phyloP scores from a whole-genome alignment of 1,140 invertebrate species.

The Anastrepha obliqua region DNA sequence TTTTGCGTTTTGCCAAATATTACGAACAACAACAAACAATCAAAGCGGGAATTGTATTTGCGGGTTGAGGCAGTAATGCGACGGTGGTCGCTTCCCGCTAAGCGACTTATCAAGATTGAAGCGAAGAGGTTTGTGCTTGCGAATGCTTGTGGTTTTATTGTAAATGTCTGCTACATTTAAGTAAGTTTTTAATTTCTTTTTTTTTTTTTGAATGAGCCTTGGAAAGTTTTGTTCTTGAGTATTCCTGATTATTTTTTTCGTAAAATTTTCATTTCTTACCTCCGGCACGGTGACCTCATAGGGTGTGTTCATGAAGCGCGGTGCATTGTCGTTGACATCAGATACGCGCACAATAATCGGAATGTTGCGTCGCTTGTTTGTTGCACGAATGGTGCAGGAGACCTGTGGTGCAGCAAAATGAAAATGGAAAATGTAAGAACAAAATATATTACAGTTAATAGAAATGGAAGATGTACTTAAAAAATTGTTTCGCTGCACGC shows the following conservation, averaged over 20 bases:
- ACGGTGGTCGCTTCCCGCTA: constrained; percentile 32
- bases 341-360: constrained; percentile 91
- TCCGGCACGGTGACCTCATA: constrained; percentile 91
- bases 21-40: background rate
- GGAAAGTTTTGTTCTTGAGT: background rate
- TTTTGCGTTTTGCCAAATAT: too few species aligned
- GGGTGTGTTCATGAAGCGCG: constrained; percentile 85
- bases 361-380: constrained; percentile 85
- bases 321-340: constrained; percentile 93
- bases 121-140: background rate
- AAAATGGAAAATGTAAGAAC: background rate
- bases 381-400: constrained; percentile 85
- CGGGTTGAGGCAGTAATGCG: background rate
- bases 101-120: constrained; percentile 36
- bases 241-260: background rate
- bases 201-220: background rate
- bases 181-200: background rate
- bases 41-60: background rate
- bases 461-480: background rate
- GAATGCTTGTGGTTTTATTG: background rate
- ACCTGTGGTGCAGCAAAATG: constrained; percentile 77
- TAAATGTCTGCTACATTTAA: background rate
- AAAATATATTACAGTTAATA: constrained; percentile 26
- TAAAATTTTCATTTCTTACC: constrained; percentile 76
- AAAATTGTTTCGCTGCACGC: background rate